Conservation (phyloP, 2,888 invertebrate genomes). For the Chrysomela aeneicollis region DNA sequence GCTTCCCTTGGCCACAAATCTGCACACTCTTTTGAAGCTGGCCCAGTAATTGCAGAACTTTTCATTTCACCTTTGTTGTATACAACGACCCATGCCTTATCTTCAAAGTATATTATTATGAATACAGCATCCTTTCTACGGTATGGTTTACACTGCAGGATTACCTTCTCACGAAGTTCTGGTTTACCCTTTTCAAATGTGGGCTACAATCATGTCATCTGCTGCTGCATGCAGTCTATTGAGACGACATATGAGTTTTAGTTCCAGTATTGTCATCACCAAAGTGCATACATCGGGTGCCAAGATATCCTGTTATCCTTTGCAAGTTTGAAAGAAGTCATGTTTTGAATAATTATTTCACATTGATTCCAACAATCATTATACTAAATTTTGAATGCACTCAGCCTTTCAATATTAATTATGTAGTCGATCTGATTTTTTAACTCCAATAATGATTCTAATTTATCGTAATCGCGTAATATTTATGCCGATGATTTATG, state of each 20-base stretch:
- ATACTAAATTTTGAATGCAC: no score
- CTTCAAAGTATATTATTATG: conserved; percentile 99
- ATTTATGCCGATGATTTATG: background rate
- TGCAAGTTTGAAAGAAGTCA: conserved; percentile 56
- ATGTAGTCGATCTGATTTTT: no score
- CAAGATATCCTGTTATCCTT: conserved; percentile 86
- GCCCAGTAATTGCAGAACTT: conserved; percentile 99
- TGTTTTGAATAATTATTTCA: no score
- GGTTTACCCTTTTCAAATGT: conserved; percentile 99
- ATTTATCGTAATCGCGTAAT: background rate
- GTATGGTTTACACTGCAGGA: conserved; percentile 98
- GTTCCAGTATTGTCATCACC: conserved; percentile 98
- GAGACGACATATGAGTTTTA: conserved; percentile 97
- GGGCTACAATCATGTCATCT: conserved; percentile 98
- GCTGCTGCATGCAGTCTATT: conserved; percentile 98
- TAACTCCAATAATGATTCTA: background rate
- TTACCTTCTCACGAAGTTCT: conserved; percentile 98
- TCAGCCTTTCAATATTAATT: no score
- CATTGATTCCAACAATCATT: no score
- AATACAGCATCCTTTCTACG: conserved; percentile 99
- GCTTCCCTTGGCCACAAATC: conserved; percentile 99
- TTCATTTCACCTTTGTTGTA: conserved; percentile 99
- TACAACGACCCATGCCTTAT: conserved; percentile 99
- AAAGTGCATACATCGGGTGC: conserved; percentile 99
- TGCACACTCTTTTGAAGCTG: conserved; percentile 99